phyloP scores from a whole-genome alignment of 1,140 invertebrate species.

The Drosophila dunni region DNA sequence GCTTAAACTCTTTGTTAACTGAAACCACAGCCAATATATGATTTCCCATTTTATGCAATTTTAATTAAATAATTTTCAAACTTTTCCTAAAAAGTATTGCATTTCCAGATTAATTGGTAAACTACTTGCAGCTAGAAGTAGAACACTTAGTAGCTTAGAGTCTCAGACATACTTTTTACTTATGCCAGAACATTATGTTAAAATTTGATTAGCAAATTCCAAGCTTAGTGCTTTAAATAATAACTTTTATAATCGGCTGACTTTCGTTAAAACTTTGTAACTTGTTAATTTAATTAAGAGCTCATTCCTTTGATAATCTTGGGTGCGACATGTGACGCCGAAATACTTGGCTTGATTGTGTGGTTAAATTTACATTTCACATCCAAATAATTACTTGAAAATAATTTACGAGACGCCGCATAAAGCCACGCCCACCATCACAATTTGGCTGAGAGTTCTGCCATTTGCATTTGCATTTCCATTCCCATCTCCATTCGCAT shows the following conservation, averaged over 20 bases:
- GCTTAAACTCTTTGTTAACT: not conserved
- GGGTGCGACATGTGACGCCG: not conserved
- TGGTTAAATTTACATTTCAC: slow-evolving; percentile 9
- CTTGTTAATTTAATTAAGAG: not conserved
- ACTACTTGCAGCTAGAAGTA: no score
- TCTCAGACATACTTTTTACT: no score
- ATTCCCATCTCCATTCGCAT: slow-evolving; percentile 3
- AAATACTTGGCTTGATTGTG: slow-evolving; percentile 8
- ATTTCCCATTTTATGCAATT: not conserved
- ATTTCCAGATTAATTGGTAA: no score
- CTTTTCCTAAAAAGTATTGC: not conserved
- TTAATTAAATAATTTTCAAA: not conserved
- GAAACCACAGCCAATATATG: not conserved
- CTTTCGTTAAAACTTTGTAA: not conserved
- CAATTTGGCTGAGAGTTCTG: not conserved
- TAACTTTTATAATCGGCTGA: no score
- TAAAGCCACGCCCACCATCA: slow-evolving; percentile 3
- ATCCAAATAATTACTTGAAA: slow-evolving; percentile 24
- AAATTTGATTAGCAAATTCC: not conserved
- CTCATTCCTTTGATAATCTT: not conserved
- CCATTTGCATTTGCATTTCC: slow-evolving; percentile 3
- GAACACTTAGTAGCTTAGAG: no score
- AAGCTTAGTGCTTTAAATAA: not conserved
- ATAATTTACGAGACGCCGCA: not conserved
- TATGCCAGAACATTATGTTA: no score